These are phyloP conservation scores for Melanotaenia trifasciata DNA, from an alignment of 2,797 vertebrate species.

Conservation along the genomic window DNA sequence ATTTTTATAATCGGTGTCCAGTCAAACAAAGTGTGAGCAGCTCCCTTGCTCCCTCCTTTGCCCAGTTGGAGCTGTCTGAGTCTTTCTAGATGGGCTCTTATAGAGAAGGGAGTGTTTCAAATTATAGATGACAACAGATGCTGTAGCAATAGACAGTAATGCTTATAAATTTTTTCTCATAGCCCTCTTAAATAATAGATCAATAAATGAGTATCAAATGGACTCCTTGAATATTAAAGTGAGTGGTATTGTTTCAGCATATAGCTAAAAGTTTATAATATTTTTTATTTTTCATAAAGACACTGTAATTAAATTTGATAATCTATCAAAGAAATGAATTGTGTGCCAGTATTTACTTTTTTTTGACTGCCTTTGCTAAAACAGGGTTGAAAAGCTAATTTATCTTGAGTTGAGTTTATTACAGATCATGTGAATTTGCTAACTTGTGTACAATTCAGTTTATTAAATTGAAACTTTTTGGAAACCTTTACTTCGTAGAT, in stretches of 20 bases:
- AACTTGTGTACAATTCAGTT: not conserved
- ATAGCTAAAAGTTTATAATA: not conserved
- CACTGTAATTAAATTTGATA: not conserved
- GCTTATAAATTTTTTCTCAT: not conserved
- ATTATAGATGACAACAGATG: not conserved
- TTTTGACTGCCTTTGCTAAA: constrained; percentile 2
- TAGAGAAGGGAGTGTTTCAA: not conserved
- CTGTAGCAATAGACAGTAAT: not conserved
- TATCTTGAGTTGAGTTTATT: not conserved
- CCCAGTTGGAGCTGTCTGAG: not conserved
- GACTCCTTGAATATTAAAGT: not conserved
- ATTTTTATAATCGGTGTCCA: not conserved
- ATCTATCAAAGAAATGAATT: too few species aligned
- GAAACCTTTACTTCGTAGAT: not conserved
- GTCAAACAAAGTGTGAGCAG: not conserved
- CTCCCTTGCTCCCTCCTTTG: not conserved
- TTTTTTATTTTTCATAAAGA: not conserved
- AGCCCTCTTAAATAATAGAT: not conserved
- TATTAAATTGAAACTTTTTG: not conserved
- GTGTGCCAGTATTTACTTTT: not conserved
- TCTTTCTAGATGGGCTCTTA: not conserved
- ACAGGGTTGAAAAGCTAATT: not conserved
- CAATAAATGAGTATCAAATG: not conserved
- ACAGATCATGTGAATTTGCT: not conserved
- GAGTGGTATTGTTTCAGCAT: not conserved